phyloP scores from a whole-genome alignment of 1,140 invertebrate genomes.

The Ruditapes philippinarum region DNA sequence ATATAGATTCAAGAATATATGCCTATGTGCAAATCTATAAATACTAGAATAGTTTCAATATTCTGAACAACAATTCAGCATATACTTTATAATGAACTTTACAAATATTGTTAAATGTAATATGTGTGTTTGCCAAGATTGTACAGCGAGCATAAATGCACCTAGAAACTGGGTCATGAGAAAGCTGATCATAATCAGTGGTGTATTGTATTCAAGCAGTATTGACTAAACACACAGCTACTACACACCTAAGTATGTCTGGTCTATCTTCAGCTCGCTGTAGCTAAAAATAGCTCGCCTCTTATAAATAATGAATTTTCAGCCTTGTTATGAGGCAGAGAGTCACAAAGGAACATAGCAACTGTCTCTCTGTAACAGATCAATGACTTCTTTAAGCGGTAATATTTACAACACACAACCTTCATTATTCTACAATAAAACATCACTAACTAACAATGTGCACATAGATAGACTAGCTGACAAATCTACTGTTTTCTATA shows the following conservation, averaged over 20 bases:
- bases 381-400: background rate
- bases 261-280: slow-evolving; percentile 57
- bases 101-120: no score
- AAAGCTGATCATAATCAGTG: slow-evolving; percentile 27
- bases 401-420: background rate
- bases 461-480: no score
- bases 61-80: no score
- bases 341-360: slow-evolving; percentile 40
- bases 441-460: no score
- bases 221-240: background rate
- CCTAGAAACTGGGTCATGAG: slow-evolving; percentile 15
- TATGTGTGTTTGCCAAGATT: no score
- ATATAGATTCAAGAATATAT: no score
- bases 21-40: no score
- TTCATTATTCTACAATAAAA: no score
- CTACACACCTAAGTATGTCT: slow-evolving; percentile 52
- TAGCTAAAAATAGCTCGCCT: slow-evolving; percentile 52
- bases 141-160: slow-evolving; percentile 18
- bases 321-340: slow-evolving; percentile 30
- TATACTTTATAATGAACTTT: no score
- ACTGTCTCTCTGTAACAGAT: slow-evolving; percentile 37
- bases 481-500: no score
- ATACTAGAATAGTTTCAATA: no score
- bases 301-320: slow-evolving; percentile 69
- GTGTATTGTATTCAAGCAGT: slow-evolving; percentile 15